These are phyloP conservation scores for Diaphora mendica DNA, from an alignment of 2,888 invertebrate species.

Conservation along the genomic window DNA sequence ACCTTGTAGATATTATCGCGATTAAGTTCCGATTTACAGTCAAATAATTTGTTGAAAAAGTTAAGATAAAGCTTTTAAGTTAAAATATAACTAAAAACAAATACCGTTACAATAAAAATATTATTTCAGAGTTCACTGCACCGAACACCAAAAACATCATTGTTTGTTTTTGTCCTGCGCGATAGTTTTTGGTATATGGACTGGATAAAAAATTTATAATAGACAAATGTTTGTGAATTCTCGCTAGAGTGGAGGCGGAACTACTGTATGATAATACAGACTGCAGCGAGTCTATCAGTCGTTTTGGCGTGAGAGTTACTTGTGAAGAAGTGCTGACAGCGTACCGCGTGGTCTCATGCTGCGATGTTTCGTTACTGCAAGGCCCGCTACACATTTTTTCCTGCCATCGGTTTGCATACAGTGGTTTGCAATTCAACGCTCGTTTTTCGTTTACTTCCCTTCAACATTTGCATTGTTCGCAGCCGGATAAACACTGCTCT, in stretches of 20 bases:
- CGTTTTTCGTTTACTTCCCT: conserved; percentile 72
- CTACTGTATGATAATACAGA: conserved; percentile 67
- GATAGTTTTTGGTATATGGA: conserved; percentile 73
- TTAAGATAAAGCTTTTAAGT: conserved; percentile 32
- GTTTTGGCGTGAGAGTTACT: conserved; percentile 60
- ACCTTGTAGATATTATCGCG: no score
- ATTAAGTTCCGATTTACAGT: no score
- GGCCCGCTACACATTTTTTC: conserved; percentile 50
- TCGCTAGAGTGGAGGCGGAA: conserved; percentile 56
- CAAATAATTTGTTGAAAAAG: no score
- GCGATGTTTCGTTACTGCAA: conserved; percentile 49
- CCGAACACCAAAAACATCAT: conserved; percentile 64
- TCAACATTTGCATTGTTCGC: conserved; percentile 71
- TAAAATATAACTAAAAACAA: conserved; percentile 47
- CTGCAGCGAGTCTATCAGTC: conserved; percentile 65
- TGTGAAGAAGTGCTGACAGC: conserved; percentile 44
- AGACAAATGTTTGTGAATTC: conserved; percentile 68
- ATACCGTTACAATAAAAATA: conserved; percentile 53
- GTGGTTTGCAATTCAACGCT: conserved; percentile 71
- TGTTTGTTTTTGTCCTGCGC: conserved; percentile 68
- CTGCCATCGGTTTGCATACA: conserved; percentile 59
- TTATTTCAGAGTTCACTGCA: conserved; percentile 66
- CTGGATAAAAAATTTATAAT: conserved; percentile 69
- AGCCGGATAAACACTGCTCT: conserved; percentile 65
- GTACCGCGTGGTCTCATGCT: conserved; percentile 42